These are phyloP conservation scores for Lucilia cuprina DNA, from an alignment of 1,140 invertebrate genomes.

Conservation along the genomic window DNA sequence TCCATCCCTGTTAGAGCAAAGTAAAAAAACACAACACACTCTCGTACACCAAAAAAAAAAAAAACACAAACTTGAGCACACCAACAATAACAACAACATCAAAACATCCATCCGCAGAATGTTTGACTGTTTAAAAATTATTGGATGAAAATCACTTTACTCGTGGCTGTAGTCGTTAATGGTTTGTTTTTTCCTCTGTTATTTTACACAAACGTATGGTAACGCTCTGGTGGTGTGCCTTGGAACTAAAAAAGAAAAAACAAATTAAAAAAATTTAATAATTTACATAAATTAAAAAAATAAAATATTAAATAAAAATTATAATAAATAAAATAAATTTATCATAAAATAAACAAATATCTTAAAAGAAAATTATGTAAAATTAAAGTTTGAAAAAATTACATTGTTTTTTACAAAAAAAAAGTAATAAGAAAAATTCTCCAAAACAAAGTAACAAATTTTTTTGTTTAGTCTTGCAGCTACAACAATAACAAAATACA, in stretches of 20 bases:
- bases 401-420: not conserved
- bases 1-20: not conserved
- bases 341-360: not conserved
- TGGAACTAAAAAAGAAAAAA: slow-evolving; percentile 26
- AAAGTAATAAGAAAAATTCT: slow-evolving; percentile 22
- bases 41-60: not conserved
- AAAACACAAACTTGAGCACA: not conserved
- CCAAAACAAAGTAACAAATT: slow-evolving; percentile 33
- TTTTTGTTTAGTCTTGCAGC: slow-evolving; percentile 14
- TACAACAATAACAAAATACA: not conserved
- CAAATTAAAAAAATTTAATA: slow-evolving; percentile 18
- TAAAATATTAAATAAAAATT: not conserved
- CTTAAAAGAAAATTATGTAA: slow-evolving; percentile 5
- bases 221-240: slow-evolving; percentile 28
- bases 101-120: not conserved
- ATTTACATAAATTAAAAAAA: slow-evolving; percentile 25
- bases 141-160: slow-evolving; percentile 37
- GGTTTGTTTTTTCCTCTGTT: slow-evolving; percentile 19
- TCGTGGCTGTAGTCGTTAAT: slow-evolving; percentile 38
- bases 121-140: slow-evolving; percentile 19
- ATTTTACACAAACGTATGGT: slow-evolving; percentile 18
- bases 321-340: not conserved
- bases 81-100: not conserved
- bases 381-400: slow-evolving; percentile 13
- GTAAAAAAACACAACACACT: not conserved